These are phyloP conservation scores for Brenthis daphne DNA, from an alignment of 2,888 invertebrate genomes.

Conservation along the genomic window DNA sequence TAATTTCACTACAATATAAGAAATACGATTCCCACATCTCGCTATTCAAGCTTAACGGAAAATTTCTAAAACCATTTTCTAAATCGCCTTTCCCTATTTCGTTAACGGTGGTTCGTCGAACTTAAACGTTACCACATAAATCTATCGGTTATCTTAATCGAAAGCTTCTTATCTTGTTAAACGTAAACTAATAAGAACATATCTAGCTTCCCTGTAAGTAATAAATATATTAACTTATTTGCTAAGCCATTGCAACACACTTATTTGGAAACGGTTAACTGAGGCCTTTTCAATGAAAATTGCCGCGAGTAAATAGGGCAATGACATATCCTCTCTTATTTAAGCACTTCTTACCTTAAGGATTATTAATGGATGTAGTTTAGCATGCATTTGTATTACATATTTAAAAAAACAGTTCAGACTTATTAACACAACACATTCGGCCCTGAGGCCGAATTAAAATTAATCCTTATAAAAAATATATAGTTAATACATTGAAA, in stretches of 20 bases:
- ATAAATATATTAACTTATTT: constrained; percentile 20
- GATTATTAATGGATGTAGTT: no score
- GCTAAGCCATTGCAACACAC: constrained; percentile 3
- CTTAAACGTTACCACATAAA: constrained; percentile 54
- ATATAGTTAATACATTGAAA: not conserved
- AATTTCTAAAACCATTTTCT: constrained; percentile 52
- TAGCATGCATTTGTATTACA: no score
- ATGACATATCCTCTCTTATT: no score
- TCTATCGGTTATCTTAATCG: constrained; percentile 64
- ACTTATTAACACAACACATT: no score
- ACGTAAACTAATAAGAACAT: constrained; percentile 45
- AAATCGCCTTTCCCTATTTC: constrained; percentile 64
- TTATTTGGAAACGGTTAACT: not conserved
- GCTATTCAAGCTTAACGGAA: constrained; percentile 47
- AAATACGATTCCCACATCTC: constrained; percentile 33
- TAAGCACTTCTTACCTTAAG: no score
- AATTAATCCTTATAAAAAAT: no score
- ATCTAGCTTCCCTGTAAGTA: constrained; percentile 25
- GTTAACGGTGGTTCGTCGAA: constrained; percentile 76
- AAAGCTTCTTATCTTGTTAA: constrained; percentile 60
- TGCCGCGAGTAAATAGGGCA: no score
- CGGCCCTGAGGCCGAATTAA: no score
- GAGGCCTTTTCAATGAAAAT: not conserved
- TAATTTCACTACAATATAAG: constrained; percentile 30
- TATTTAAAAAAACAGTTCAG: no score